phyloP scores from a whole-genome alignment of 2,888 invertebrate genomes.

The Orgyia antiqua region DNA sequence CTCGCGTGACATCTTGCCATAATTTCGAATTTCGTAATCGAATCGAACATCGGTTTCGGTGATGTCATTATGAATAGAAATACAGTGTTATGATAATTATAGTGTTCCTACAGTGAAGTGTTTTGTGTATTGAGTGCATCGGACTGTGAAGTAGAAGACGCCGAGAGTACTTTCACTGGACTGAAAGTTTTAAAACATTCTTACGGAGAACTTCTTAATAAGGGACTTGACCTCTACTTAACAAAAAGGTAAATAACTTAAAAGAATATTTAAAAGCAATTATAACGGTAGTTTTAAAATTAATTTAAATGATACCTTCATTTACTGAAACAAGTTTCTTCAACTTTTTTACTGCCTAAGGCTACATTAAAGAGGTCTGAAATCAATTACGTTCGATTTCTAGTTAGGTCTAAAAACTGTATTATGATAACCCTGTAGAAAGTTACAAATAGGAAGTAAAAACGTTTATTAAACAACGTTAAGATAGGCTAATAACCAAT shows the following conservation, averaged over 20 bases:
- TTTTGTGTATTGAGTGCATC: constrained; percentile 41
- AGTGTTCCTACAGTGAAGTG: constrained; percentile 41
- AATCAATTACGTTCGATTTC: no score
- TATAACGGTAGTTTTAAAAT: constrained; percentile 20
- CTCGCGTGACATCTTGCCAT: constrained; percentile 43
- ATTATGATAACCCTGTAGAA: no score
- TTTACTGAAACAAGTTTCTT: no score
- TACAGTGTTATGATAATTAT: constrained; percentile 30
- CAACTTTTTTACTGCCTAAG: no score
- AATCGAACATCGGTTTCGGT: constrained; percentile 40
- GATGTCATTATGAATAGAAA: constrained; percentile 38
- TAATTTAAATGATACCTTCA: no score
- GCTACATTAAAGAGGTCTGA: no score
- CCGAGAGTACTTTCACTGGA: constrained; percentile 77
- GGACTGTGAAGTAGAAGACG: constrained; percentile 50
- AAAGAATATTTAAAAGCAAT: constrained; percentile 16
- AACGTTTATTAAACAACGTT: no score
- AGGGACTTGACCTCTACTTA: constrained; percentile 44
- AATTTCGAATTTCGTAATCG: constrained; percentile 42
- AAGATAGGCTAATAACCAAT: no score
- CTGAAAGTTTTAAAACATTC: constrained; percentile 72
- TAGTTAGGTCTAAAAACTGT: no score
- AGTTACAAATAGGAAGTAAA: no score
- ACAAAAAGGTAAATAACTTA: constrained; percentile 47
- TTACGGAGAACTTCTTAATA: constrained; percentile 66